A percentile compares a stretch with the other conserved stretches of the same genome.
Conservation (phyloP, 2,888 invertebrate species). For the Dugesia japonica region DNA sequence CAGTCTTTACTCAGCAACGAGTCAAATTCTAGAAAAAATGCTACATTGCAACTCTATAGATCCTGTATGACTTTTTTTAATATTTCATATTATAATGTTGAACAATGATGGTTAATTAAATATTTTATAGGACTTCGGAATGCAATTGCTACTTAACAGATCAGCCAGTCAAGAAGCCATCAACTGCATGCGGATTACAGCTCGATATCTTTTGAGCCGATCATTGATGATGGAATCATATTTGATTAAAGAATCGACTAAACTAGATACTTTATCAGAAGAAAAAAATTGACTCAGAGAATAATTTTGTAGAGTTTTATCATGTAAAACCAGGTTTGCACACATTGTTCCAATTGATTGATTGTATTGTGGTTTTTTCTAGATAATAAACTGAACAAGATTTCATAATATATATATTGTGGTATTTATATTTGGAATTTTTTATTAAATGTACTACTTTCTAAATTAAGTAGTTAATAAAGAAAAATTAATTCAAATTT, state of each 20-base stretch:
- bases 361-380: too few relatives aligned
- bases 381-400: too few relatives aligned
- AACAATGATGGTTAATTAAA: background rate
- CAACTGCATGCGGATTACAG: background rate
- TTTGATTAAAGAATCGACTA: constrained; percentile 9
- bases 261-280: background rate
- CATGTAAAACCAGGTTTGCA: background rate
- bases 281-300: constrained; percentile 1
- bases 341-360: too few relatives aligned
- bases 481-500: too few relatives aligned
- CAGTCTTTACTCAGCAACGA: constrained; percentile 11
- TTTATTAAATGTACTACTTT: too few relatives aligned
- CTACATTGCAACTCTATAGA: constrained; percentile 8
- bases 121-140: constrained; percentile 20
- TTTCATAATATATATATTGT: too few relatives aligned
- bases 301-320: constrained; percentile 13
- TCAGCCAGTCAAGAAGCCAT: constrained; percentile 20
- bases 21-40: constrained; percentile 16
- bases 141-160: constrained; percentile 16
- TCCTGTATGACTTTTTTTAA: background rate
- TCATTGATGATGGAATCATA: background rate
- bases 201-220: constrained; percentile 4
- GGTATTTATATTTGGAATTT: too few relatives aligned
- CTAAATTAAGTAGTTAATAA: too few relatives aligned
- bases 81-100: background rate